Percentiles rank a stretch among this genome's conserved stretches.
Evolutionary conservation across 2,797 vertebrate species (phyloP).

Genomic region (Hydrolagus colliei): DNA sequence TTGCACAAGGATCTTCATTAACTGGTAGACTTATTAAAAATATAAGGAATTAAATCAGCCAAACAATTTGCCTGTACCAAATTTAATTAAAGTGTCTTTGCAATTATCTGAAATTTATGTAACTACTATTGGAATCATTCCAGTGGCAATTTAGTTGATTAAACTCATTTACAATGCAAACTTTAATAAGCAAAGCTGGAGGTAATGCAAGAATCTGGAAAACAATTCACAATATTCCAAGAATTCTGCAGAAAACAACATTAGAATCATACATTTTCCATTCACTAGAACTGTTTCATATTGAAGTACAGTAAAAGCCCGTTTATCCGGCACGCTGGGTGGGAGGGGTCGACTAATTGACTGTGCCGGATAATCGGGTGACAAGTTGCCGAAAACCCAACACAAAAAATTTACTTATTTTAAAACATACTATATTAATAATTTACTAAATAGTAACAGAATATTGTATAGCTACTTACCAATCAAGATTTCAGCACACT

Average conservation of each 20-base stretch:
- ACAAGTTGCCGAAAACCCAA: too few relatives aligned
- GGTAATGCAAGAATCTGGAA: background rate
- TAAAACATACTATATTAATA: too few relatives aligned
- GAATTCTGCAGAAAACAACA: background rate
- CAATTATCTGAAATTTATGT: background rate
- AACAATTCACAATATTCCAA: background rate
- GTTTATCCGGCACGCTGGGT: too few relatives aligned
- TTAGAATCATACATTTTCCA: background rate
- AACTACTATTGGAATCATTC: background rate
- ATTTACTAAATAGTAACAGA: too few relatives aligned
- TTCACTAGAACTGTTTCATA: background rate
- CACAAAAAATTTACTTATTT: too few relatives aligned
- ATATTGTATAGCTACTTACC: too few relatives aligned
- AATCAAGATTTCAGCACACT: too few relatives aligned
- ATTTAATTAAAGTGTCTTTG: background rate
- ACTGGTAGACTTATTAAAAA: background rate
- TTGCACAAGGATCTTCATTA: background rate
- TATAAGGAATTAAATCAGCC: conserved; percentile 1
- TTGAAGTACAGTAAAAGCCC: too few relatives aligned
- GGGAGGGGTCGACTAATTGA: too few relatives aligned
- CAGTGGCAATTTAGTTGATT: background rate
- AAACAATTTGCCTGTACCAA: background rate
- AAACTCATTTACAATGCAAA: background rate
- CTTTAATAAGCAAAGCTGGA: background rate
- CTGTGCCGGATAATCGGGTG: too few relatives aligned